A percentile compares a stretch with the other conserved stretches of the same genome.
Evolutionary conservation across 2,113 vertebrate species (phyloP).

Genomic region (Stomatorhinus ivindoensis): DNA sequence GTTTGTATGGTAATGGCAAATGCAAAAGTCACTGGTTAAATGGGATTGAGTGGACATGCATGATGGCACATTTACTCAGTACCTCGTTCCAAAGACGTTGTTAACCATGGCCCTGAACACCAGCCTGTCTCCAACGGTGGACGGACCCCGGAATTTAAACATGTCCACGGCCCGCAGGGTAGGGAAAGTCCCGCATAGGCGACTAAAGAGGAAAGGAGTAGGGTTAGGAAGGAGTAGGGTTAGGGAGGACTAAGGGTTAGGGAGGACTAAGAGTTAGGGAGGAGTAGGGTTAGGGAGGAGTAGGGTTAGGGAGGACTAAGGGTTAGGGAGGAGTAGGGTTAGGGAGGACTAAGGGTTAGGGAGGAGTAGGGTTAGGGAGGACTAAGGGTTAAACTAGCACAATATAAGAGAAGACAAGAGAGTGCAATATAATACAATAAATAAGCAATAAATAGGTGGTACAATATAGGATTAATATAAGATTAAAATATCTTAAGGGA

Average conservation of each 20-base stretch:
- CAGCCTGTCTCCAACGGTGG: slow-evolving; percentile 63
- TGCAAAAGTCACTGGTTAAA: background rate
- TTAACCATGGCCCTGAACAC: slow-evolving; percentile 69
- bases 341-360: background rate
- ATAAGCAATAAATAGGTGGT: background rate
- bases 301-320: background rate
- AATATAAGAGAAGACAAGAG: background rate
- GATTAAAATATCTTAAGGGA: background rate
- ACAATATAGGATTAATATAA: background rate
- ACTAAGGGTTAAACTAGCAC: background rate
- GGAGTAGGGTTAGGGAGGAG: background rate
- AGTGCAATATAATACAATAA: background rate
- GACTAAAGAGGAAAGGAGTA: slow-evolving; percentile 37
- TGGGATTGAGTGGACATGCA: background rate
- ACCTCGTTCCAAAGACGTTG: slow-evolving; percentile 54
- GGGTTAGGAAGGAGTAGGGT: background rate
- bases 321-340: background rate
- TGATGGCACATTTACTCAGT: background rate
- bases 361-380: too few relatives aligned
- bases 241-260: background rate
- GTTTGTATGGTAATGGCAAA: background rate
- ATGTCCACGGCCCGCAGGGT: slow-evolving; percentile 63
- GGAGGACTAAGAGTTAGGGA: too few relatives aligned
- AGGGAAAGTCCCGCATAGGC: slow-evolving; percentile 49
- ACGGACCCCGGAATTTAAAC: slow-evolving; percentile 70